A percentile compares a stretch with the other conserved stretches of the same genome.
phyloP scores from a whole-genome alignment of 2,888 invertebrate genomes.

The Lycaena phlaeas region DNA sequence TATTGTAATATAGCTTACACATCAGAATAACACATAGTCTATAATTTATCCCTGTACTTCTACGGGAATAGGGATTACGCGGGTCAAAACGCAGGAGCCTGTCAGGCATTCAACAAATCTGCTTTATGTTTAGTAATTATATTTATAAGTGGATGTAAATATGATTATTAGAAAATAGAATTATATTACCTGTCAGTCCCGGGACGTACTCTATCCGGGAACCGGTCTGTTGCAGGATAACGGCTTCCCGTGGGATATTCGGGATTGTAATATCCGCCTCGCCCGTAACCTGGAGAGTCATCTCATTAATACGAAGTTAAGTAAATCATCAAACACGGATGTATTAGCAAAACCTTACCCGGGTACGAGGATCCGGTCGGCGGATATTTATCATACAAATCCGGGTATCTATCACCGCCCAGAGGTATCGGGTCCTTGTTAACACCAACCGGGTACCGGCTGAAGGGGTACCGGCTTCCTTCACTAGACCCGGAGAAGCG shows the following conservation, averaged over 20 bases:
- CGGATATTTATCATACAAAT: conserved; percentile 72
- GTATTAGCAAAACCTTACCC: conserved; percentile 46
- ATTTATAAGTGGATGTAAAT: too few relatives aligned
- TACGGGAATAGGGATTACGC: too few relatives aligned
- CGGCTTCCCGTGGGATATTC: conserved; percentile 36
- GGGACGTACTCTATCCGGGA: conserved; percentile 64
- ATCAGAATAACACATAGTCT: too few relatives aligned
- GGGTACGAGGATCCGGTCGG: conserved; percentile 68
- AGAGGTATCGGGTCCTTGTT: conserved; percentile 65
- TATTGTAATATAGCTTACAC: too few relatives aligned
- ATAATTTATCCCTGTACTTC: too few relatives aligned
- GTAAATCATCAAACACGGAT: too few relatives aligned
- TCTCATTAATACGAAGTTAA: not conserved
- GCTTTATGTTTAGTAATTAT: too few relatives aligned
- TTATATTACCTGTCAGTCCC: conserved; percentile 47
- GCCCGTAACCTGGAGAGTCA: conserved; percentile 40
- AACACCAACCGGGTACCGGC: conserved; percentile 59
- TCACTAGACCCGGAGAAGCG: conserved; percentile 45
- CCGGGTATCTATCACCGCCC: conserved; percentile 64
- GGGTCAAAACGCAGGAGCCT: too few relatives aligned
- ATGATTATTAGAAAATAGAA: not conserved
- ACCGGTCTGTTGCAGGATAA: conserved; percentile 47
- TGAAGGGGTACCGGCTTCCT: conserved; percentile 60
- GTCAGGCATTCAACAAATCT: too few relatives aligned
- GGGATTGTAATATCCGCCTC: conserved; percentile 50